These are phyloP conservation scores for Trissolcus brochymenae DNA, from an alignment of 2,888 invertebrate genomes.

Conservation along the genomic window DNA sequence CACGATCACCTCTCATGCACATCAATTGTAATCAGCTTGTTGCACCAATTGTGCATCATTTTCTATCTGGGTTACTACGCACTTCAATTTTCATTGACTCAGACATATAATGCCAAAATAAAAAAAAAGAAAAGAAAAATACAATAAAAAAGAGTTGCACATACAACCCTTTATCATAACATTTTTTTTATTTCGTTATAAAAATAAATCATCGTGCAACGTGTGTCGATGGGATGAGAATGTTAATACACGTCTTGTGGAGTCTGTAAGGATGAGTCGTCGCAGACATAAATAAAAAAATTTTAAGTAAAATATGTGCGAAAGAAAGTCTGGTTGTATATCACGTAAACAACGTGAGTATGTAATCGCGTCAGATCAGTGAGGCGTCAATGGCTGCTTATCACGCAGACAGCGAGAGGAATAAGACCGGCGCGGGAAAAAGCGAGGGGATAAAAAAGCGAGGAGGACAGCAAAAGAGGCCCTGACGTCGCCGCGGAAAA, in stretches of 20 bases:
- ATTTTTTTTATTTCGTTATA: not conserved
- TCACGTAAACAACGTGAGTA: constrained; percentile 60
- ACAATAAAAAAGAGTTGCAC: not conserved
- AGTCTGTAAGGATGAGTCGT: constrained; percentile 36
- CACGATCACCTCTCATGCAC: constrained; percentile 57
- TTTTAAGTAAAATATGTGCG: constrained; percentile 46
- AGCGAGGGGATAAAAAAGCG: constrained; percentile 22
- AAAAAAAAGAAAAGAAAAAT: not conserved
- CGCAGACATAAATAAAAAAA: constrained; percentile 43
- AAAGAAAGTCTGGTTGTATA: constrained; percentile 47
- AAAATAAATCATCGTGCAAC: constrained; percentile 12
- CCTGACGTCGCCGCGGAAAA: constrained; percentile 56
- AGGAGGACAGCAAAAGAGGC: constrained; percentile 48
- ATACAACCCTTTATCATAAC: not conserved
- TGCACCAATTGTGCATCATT: constrained; percentile 57
- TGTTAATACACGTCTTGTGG: constrained; percentile 8
- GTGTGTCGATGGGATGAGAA: not conserved
- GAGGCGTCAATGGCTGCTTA: constrained; percentile 66
- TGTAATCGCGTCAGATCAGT: constrained; percentile 72
- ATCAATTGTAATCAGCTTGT: constrained; percentile 43
- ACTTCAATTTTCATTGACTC: constrained; percentile 19
- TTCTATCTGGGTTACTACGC: constrained; percentile 55
- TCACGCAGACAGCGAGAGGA: constrained; percentile 48
- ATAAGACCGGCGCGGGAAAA: constrained; percentile 34
- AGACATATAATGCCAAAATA: too few relatives aligned